phyloP scores from a whole-genome alignment of 2,888 invertebrate genomes.

The Cryptus viduatorius region DNA sequence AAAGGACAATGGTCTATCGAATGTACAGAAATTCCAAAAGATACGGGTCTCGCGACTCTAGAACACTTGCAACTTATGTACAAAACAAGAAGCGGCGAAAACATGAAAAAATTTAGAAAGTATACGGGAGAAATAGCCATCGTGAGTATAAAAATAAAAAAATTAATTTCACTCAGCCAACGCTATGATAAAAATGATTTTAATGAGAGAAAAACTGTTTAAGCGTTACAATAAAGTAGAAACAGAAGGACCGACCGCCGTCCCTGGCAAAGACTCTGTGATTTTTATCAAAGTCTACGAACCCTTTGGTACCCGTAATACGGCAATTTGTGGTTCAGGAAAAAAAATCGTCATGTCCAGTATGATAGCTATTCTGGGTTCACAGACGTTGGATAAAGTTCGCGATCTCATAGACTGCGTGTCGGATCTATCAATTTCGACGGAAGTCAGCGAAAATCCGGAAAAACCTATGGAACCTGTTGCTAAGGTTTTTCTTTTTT shows the following conservation, averaged over 20 bases:
- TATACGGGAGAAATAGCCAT: slow-evolving; percentile 78
- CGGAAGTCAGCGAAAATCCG: slow-evolving; percentile 88
- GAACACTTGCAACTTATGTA: slow-evolving; percentile 71
- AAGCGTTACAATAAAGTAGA: slow-evolving; percentile 72
- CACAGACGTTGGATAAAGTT: slow-evolving; percentile 89
- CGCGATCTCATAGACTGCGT: slow-evolving; percentile 91
- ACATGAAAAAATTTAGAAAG: slow-evolving; percentile 69
- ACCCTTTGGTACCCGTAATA: slow-evolving; percentile 82
- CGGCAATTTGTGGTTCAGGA: slow-evolving; percentile 39
- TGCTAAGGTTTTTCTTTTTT: slow-evolving; percentile 55
- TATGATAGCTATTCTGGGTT: slow-evolving; percentile 89
- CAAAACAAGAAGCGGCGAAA: slow-evolving; percentile 66
- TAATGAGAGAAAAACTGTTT: slow-evolving; percentile 26
- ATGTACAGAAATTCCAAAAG: slow-evolving; percentile 71
- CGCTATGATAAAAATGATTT: slow-evolving; percentile 17
- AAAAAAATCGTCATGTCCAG: slow-evolving; percentile 78
- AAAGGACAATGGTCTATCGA: slow-evolving; percentile 64
- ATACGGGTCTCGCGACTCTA: slow-evolving; percentile 76
- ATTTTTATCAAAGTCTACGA: slow-evolving; percentile 86
- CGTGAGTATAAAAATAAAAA: slow-evolving; percentile 71
- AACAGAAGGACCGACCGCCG: slow-evolving; percentile 36
- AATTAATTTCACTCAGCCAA: slow-evolving; percentile 22
- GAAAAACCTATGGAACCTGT: slow-evolving; percentile 65
- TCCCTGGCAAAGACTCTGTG: slow-evolving; percentile 83
- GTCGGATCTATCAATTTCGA: slow-evolving; percentile 88